phyloP scores from a whole-genome alignment of 2,113 vertebrate species.

The Paedocypris sp. region DNA sequence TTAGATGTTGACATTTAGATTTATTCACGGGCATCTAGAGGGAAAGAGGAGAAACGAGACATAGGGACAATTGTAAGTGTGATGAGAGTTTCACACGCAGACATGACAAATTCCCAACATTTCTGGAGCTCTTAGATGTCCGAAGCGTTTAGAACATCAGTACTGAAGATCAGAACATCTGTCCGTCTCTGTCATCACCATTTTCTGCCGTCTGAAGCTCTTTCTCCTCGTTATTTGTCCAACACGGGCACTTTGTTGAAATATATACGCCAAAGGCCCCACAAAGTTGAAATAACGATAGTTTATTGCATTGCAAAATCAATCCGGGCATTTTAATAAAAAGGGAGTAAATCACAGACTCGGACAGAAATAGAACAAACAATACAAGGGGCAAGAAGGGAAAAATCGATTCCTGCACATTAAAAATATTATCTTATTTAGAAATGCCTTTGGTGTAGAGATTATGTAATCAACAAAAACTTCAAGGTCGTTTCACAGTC shows the following conservation, averaged over 20 bases:
- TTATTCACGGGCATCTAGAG: too few relatives aligned
- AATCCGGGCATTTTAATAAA: conserved; percentile 31
- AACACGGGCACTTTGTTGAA: background rate
- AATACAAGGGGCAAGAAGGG: background rate
- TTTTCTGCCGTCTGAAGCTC: background rate
- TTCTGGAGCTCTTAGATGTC: background rate
- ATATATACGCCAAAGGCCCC: conserved; percentile 6
- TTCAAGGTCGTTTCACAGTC: conserved; percentile 29
- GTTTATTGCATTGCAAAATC: conserved; percentile 28
- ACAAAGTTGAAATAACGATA: background rate
- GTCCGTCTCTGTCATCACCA: background rate
- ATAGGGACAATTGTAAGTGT: conserved; percentile 15
- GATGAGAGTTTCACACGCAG: conserved; percentile 22
- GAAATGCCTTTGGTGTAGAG: conserved; percentile 65
- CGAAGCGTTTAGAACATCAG: background rate
- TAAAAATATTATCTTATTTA: conserved; percentile 85
- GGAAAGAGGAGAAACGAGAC: conserved; percentile 9
- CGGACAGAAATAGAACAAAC: conserved; percentile 18
- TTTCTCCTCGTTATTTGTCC: background rate
- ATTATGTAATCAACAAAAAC: conserved; percentile 46
- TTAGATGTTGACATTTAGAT: too few relatives aligned
- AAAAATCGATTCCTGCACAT: conserved; percentile 95
- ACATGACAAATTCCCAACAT: conserved; percentile 25
- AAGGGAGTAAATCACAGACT: conserved; percentile 27
- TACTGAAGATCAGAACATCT: background rate